Evolutionary conservation across 2,113 vertebrate genomes (phyloP), one percentile per base, ranked within the genome.

Genomic region (Aptenodytes patagonicus): DNA sequence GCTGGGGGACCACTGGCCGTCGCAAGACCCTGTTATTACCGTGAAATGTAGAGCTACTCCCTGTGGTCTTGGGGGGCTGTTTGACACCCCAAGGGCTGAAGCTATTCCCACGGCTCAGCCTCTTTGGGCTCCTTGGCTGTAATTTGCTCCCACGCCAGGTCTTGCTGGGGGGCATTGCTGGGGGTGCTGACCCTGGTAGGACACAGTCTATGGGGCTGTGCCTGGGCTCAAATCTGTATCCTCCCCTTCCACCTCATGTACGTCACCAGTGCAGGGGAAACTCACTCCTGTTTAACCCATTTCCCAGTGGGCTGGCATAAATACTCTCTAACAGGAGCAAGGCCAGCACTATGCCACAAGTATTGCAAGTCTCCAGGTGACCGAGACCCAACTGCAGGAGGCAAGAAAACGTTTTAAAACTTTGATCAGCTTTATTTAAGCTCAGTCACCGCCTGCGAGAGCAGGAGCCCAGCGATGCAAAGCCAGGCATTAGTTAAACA

Each of bases 401-500:
- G 20, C 60, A 60, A 79, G 20, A 84, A 91, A 44, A 44, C 28
- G 5, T 32, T 85, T 83, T 31, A 75, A 70, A 73, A 26, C 22
- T 36, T 76, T 32, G 34, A 0, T 72, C 57, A 61, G 34, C 18
- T 96, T 97, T 97, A 96, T 91, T 96, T 47, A 75, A 79, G 17
- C 24, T 88, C 42, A 61, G 2, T 68, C 31, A 44, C 15, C 73
- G 66, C 49, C 62, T 36, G 15, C 0, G 5, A 73, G 81, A 62
- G 38, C 1, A 3, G 49, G 75, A 69, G 58, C 65, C 51, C 69
- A 51, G 73, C 0, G 0, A 17, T 51, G 25, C 72, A 70, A 84
- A 92, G 66, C 44, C 51, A 55, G 73, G 46, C 40, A 7, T 55
- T 85, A 24, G 32, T 68, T 77, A 36, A 82, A 62, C 36, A 88